Conservation (phyloP, 2,888 invertebrate genomes). For the Lamellibrachia columna region DNA sequence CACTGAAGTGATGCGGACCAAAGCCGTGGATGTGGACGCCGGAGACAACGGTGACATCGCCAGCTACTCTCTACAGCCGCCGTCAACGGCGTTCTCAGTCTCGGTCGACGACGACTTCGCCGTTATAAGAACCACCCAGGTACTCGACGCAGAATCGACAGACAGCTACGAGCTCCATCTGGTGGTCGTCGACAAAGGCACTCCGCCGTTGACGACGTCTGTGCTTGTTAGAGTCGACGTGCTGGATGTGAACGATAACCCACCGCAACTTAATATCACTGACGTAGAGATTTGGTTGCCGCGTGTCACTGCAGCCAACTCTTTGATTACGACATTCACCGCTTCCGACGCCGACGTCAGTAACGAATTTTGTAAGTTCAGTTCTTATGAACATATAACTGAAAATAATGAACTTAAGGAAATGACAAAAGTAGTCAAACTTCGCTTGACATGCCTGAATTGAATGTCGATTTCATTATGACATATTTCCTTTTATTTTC, state of each 20-base stretch:
- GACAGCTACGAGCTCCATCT: slow-evolving; percentile 21
- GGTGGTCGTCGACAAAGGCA: neutral
- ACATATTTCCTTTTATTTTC: neutral
- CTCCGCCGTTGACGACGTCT: slow-evolving; percentile 23
- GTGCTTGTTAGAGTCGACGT: slow-evolving; percentile 14
- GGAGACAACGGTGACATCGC: slow-evolving; percentile 25
- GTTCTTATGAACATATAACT: neutral
- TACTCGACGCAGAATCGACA: slow-evolving; percentile 21
- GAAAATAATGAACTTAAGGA: neutral
- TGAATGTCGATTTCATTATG: neutral
- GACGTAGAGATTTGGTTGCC: neutral
- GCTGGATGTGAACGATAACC: slow-evolving; percentile 28
- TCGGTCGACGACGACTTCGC: neutral
- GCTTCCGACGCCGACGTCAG: slow-evolving; percentile 24
- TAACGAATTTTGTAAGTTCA: slow-evolving; percentile 18
- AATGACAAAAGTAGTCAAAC: neutral
- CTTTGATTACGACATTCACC: slow-evolving; percentile 17
- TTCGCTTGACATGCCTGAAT: neutral
- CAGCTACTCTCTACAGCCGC: slow-evolving; percentile 21
- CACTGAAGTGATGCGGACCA: slow-evolving; percentile 18
- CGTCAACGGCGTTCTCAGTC: neutral
- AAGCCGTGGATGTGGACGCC: slow-evolving; percentile 27
- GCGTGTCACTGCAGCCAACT: slow-evolving; percentile 19
- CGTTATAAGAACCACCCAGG: neutral
- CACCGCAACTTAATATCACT: slow-evolving; percentile 23